These are phyloP conservation scores for Thysanoteuthis rhombus DNA, from an alignment of 2,888 invertebrate species.

Conservation along the genomic window DNA sequence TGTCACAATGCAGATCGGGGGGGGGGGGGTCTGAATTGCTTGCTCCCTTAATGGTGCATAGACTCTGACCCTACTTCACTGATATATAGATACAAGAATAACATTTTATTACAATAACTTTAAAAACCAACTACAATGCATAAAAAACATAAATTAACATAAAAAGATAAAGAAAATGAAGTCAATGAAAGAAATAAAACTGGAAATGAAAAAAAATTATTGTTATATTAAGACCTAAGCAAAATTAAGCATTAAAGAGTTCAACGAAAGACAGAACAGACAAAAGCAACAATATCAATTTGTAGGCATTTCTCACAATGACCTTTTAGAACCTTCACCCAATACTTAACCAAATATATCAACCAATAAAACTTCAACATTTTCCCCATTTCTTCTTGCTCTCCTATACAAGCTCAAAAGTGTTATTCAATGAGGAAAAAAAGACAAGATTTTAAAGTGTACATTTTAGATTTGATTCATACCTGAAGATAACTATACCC, in stretches of 20 bases:
- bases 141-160: background rate
- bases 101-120: background rate
- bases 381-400: too few relatives aligned
- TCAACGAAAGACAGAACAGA: background rate
- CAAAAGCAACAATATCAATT: background rate
- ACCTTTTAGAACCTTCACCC: background rate
- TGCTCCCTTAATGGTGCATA: too few relatives aligned
- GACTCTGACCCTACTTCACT: too few relatives aligned
- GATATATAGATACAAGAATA: background rate
- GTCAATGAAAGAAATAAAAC: background rate
- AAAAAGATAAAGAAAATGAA: background rate
- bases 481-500: background rate
- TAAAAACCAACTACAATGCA: too few relatives aligned
- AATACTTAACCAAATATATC: background rate
- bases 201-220: too few relatives aligned
- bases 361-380: background rate
- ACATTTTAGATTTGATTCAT: background rate
- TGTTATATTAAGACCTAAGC: too few relatives aligned
- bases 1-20: background rate
- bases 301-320: background rate
- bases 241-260: too few relatives aligned
- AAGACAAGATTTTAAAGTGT: background rate
- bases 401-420: too few relatives aligned
- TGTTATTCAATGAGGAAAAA: too few relatives aligned
- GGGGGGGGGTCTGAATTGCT: background rate